Conservation (phyloP, 2,797 vertebrate species). For the Sphenodon punctatus region DNA sequence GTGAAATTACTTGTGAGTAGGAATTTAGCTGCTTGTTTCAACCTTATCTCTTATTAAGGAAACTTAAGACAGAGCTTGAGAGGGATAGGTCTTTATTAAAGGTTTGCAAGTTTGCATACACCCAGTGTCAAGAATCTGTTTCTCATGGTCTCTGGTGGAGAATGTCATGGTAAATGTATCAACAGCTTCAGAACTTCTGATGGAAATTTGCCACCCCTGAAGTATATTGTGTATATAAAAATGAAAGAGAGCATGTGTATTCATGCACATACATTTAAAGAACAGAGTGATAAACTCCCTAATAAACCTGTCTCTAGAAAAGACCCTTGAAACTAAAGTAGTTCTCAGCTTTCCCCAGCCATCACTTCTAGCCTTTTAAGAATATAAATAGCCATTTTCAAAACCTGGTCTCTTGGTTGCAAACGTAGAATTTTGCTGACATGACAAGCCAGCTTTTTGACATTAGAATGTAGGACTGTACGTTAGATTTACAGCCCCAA, state of each 20-base stretch:
- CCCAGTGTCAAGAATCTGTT: no score
- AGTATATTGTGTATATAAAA: background rate
- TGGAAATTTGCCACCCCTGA: slow-evolving; percentile 35
- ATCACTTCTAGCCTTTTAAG: slow-evolving; percentile 54
- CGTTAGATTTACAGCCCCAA: slow-evolving; percentile 73
- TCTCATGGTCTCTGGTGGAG: no score
- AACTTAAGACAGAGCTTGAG: no score
- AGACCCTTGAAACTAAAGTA: slow-evolving; percentile 32
- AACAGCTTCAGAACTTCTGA: slow-evolving; percentile 21
- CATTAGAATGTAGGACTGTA: slow-evolving; percentile 67
- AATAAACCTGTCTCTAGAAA: slow-evolving; percentile 65
- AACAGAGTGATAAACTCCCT: slow-evolving; percentile 55
- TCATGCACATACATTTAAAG: slow-evolving; percentile 6
- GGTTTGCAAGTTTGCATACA: no score
- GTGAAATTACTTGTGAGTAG: no score
- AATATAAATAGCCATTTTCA: slow-evolving; percentile 48
- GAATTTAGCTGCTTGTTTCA: no score
- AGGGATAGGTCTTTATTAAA: no score
- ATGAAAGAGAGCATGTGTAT: background rate
- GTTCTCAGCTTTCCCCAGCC: slow-evolving; percentile 48
- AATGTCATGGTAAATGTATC: no score
- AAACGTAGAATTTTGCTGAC: slow-evolving; percentile 59
- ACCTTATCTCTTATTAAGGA: no score
- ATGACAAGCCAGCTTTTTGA: slow-evolving; percentile 70
- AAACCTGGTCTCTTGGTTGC: slow-evolving; percentile 49